These are phyloP conservation scores for Sterrhoptilus dennistouni DNA, from an alignment of 2,113 vertebrate genomes.

Conservation along the genomic window DNA sequence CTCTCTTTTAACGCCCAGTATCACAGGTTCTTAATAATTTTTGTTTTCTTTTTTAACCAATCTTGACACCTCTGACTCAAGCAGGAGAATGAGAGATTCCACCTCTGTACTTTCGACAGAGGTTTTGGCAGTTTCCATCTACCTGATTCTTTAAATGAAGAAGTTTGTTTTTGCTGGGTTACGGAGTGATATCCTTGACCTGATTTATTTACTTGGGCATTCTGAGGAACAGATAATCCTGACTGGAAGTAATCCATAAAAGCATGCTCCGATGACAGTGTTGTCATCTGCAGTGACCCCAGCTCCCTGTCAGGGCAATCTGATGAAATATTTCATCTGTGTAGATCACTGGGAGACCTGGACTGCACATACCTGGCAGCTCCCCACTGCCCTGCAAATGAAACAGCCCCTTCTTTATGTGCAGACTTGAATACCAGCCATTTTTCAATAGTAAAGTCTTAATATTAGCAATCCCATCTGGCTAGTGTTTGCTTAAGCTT, in stretches of 20 bases:
- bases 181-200: not conserved
- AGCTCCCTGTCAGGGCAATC: not conserved
- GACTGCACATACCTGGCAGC: not conserved
- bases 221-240: slow-evolving; percentile 1
- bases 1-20: not conserved
- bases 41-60: not conserved
- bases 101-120: not conserved
- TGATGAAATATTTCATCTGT: not conserved
- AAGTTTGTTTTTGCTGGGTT: not conserved
- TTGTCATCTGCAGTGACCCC: slow-evolving; percentile 10
- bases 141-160: not conserved
- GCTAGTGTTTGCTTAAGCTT: slow-evolving; percentile 4
- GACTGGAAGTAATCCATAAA: slow-evolving; percentile 5
- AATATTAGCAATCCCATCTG: not conserved
- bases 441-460: slow-evolving; percentile 4
- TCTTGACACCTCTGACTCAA: not conserved
- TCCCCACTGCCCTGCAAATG: not conserved
- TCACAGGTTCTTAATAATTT: not conserved
- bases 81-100: slow-evolving; percentile 5
- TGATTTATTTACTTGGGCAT: not conserved
- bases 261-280: not conserved
- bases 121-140: not conserved
- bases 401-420: not conserved
- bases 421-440: not conserved
- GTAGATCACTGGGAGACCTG: not conserved